phyloP scores from a whole-genome alignment of 2,113 vertebrate genomes.

The Pseudorhombus dupliciocellatus region DNA sequence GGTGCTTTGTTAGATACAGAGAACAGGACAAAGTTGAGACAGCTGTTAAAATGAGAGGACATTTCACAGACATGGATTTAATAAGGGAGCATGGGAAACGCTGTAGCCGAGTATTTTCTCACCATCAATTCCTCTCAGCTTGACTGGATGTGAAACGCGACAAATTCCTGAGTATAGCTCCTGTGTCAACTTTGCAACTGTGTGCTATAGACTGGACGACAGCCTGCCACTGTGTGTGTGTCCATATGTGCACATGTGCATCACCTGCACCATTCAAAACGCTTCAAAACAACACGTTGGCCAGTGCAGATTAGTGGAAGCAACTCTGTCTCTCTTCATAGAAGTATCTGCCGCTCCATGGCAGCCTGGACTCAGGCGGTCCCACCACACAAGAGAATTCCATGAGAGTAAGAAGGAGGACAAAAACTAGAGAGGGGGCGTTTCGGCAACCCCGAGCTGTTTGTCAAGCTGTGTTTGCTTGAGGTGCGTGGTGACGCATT shows the following conservation, averaged over 20 bases:
- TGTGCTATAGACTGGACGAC: slow-evolving; percentile 7
- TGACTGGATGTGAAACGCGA: slow-evolving; percentile 49
- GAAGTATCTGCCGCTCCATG: not conserved
- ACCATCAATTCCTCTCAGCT: slow-evolving; percentile 14
- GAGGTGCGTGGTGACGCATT: slow-evolving; percentile 5
- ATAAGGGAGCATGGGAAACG: slow-evolving; percentile 44
- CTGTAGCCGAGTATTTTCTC: slow-evolving; percentile 13
- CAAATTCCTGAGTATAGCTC: slow-evolving; percentile 55
- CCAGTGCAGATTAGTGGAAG: not conserved
- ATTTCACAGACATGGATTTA: not conserved
- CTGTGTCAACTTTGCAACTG: slow-evolving; percentile 63
- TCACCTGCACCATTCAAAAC: slow-evolving; percentile 12
- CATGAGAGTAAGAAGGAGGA: not conserved
- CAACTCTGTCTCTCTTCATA: not conserved
- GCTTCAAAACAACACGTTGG: not conserved
- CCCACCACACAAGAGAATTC: slow-evolving; percentile 8
- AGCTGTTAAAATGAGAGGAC: not conserved
- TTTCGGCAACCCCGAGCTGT: not conserved
- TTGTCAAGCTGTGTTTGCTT: slow-evolving; percentile 6
- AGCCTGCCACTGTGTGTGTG: not conserved
- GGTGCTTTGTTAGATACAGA: no score
- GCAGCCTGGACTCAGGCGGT: not conserved
- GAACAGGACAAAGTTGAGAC: no score
- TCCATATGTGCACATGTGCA: not conserved
- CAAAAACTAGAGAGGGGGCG: not conserved